Conservation (phyloP, 2,113 vertebrate genomes). For the Centropus bengalensis region DNA sequence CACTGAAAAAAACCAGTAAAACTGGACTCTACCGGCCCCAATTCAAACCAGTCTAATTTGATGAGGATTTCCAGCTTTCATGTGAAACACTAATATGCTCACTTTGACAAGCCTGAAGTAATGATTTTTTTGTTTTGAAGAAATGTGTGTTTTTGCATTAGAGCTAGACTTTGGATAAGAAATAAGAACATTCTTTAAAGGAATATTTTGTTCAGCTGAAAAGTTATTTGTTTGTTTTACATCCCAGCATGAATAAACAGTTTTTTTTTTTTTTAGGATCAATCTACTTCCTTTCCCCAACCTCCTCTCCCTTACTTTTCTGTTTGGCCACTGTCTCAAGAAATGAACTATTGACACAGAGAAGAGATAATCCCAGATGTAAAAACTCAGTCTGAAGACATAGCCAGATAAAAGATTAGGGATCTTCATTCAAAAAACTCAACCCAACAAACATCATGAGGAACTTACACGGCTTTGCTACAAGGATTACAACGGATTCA, state of each 20-base stretch:
- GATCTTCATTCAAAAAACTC: constrained; percentile 9
- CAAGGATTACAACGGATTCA: background rate
- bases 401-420: constrained; percentile 34
- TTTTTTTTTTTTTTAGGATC: background rate
- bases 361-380: constrained; percentile 12
- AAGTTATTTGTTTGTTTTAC: background rate
- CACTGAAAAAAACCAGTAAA: background rate
- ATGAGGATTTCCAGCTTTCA: background rate
- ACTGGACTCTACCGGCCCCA: background rate
- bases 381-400: constrained; percentile 15
- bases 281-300: background rate
- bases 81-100: background rate
- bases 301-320: background rate
- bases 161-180: background rate
- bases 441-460: constrained; percentile 11
- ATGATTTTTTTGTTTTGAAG: background rate
- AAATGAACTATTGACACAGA: background rate
- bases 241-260: background rate
- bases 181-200: background rate
- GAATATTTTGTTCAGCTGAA: background rate
- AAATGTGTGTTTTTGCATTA: background rate
- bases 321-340: background rate
- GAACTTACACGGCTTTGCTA: background rate
- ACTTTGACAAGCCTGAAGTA: background rate
- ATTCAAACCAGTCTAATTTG: background rate